Conservation (phyloP, 2,797 vertebrate genomes). For the Tragopan temminckii region DNA sequence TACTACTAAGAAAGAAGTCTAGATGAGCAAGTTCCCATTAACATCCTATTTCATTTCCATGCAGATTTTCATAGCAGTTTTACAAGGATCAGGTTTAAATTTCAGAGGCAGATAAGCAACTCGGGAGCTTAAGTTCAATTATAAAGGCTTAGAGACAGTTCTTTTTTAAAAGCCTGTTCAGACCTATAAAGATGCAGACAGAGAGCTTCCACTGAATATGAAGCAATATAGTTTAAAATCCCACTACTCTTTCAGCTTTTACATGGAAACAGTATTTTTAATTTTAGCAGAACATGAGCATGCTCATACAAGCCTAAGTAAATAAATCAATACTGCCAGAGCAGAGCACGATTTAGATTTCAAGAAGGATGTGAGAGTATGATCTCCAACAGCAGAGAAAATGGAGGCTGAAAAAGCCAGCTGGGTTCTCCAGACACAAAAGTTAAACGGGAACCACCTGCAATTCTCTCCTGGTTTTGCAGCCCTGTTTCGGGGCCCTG, state of each 20-base stretch:
- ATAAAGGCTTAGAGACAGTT: constrained; percentile 30
- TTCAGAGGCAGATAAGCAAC: constrained; percentile 43
- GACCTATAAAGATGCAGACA: constrained; percentile 27
- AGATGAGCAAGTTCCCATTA: constrained; percentile 16
- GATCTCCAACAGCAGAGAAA: background rate
- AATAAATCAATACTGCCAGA: constrained; percentile 13
- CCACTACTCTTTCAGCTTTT: background rate
- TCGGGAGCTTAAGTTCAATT: constrained; percentile 53
- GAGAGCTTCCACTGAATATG: constrained; percentile 13
- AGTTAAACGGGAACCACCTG: background rate
- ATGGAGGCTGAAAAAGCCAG: background rate
- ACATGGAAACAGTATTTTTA: background rate
- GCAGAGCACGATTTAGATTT: background rate
- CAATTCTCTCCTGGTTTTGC: background rate
- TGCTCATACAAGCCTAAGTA: background rate
- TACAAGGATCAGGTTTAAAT: constrained; percentile 3
- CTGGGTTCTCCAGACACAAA: background rate
- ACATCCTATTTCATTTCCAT: background rate
- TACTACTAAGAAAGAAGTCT: background rate
- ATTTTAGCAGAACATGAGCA: background rate
- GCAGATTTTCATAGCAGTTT: background rate
- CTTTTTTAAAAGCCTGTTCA: constrained; percentile 35
- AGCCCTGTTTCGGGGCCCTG: background rate
- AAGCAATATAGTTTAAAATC: constrained; percentile 20
- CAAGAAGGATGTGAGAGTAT: background rate